Evolutionary conservation across 2,113 vertebrate genomes (phyloP), one percentile per base, ranked within the genome.

Genomic region (Sporophila hypoxantha): DNA sequence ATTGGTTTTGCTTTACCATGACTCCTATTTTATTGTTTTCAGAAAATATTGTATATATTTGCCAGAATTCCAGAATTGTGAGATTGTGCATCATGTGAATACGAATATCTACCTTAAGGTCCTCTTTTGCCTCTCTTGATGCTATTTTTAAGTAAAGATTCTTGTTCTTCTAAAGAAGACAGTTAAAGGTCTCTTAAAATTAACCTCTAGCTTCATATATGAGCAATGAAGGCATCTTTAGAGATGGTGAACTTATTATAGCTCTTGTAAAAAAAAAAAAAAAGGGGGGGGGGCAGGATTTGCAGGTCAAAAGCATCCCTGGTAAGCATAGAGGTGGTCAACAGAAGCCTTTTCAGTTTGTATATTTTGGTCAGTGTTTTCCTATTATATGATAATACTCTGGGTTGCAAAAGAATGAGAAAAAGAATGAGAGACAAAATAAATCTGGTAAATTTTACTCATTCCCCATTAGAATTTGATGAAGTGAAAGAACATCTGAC

Each of bases 401-500:
- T 26, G 50, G 26, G 23, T 82, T 81, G 64, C 27, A 66, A 78
- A 57, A 76, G 19, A 66, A 27, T 52, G 27, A 29, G 59, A 69
- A 49, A 79, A 82, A 80, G 50, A 74, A 67, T 56, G 5, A 14
- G 14, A 75, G 27, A 44, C 16, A 37, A 84, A 68, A 14, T 39
- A 71, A 46, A 26, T 57, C 44, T 65, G n/a, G 50, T n/a, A 81
- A 80, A 64, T 89, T 86, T 69, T 90, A 47, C 47, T 70, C n/a
- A 49, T 88, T 76, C n/a, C 14, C 34, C 23, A 55, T 65, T 68
- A 69, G 55, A 86, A 84, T 86, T 17, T 81, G 76, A 83, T 62
- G 50, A 92, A 91, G 41, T 61, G 37, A 82, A 81, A 68, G 69
- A 84, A 81, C 36, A 81, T 93, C 42, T 93, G 66, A 86, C 66